These are phyloP conservation scores for Protula sp. DNA, from an alignment of 2,888 invertebrate species.

Conservation along the genomic window DNA sequence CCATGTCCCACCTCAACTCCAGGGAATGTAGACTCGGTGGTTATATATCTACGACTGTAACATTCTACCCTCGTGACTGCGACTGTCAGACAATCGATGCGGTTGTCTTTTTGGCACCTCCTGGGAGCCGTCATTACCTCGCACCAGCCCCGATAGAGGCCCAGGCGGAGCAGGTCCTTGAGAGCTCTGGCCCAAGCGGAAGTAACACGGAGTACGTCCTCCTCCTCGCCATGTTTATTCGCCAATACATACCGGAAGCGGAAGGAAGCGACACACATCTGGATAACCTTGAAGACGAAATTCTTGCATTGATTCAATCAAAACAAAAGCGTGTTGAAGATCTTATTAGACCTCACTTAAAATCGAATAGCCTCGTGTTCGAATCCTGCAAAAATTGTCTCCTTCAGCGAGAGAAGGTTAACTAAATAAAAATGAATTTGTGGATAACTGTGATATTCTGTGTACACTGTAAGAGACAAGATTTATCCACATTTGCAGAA, in stretches of 20 bases:
- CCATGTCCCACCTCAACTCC: not conserved
- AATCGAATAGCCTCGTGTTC: too few species aligned
- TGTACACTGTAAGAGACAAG: too few species aligned
- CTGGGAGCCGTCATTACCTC: conserved; percentile 49
- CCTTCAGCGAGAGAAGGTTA: too few species aligned
- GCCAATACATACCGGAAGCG: conserved; percentile 50
- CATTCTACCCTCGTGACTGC: not conserved
- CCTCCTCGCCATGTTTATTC: conserved; percentile 53
- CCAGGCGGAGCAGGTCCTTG: conserved; percentile 52
- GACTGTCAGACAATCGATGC: conserved; percentile 35
- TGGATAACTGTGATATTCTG: too few species aligned
- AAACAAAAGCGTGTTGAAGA: too few species aligned
- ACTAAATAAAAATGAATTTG: too few species aligned
- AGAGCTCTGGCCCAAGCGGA: conserved; percentile 44
- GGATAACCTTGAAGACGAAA: too few species aligned
- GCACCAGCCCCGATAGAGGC: conserved; percentile 46
- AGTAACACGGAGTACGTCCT: conserved; percentile 57
- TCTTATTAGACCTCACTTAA: too few species aligned
- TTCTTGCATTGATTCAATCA: too few species aligned
- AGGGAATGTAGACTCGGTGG: not conserved
- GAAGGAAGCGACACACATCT: too few species aligned
- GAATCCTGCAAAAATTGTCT: too few species aligned
- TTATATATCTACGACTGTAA: conserved; percentile 25
- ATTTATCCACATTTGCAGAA: too few species aligned
- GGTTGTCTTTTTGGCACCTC: conserved; percentile 53